phyloP scores from a whole-genome alignment of 2,113 vertebrate species.

The Holacanthus passer region DNA sequence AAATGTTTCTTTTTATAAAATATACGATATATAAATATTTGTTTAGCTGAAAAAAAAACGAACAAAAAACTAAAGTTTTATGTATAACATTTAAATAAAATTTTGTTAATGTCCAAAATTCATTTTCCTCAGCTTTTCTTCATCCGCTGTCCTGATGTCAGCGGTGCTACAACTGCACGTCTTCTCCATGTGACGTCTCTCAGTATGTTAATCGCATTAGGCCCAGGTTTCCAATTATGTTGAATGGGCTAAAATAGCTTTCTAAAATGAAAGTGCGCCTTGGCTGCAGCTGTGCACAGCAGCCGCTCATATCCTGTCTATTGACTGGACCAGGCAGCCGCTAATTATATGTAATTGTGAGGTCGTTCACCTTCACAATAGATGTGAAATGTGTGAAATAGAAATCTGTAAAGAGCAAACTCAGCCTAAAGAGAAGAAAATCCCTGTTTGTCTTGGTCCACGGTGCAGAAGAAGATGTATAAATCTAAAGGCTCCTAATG shows the following conservation, averaged over 20 bases:
- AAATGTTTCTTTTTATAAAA: slow-evolving; percentile 94
- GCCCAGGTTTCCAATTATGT: slow-evolving; percentile 1
- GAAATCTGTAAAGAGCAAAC: not conserved
- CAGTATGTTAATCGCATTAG: not conserved
- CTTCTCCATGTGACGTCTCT: not conserved
- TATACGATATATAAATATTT: slow-evolving; percentile 86
- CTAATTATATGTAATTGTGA: slow-evolving; percentile 11
- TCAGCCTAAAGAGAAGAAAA: not conserved
- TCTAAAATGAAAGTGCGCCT: slow-evolving; percentile 17
- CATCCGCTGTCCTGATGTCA: not conserved
- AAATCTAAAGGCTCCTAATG: not conserved
- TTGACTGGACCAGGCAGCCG: not conserved
- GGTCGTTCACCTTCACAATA: not conserved
- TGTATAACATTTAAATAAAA: slow-evolving; percentile 90
- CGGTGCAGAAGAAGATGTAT: not conserved
- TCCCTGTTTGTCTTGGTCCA: not conserved
- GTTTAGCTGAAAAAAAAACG: slow-evolving; percentile 86
- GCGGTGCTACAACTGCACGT: not conserved
- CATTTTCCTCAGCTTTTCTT: not conserved
- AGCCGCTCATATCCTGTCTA: slow-evolving; percentile 21
- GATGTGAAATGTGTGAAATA: slow-evolving; percentile 1
- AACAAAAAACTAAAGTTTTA: slow-evolving; percentile 88
- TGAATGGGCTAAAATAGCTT: not conserved
- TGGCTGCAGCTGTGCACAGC: slow-evolving; percentile 9
- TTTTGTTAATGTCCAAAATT: slow-evolving; percentile 79